These are phyloP conservation scores for Magallana nippona DNA, from an alignment of 2,888 invertebrate genomes.

Conservation along the genomic window DNA sequence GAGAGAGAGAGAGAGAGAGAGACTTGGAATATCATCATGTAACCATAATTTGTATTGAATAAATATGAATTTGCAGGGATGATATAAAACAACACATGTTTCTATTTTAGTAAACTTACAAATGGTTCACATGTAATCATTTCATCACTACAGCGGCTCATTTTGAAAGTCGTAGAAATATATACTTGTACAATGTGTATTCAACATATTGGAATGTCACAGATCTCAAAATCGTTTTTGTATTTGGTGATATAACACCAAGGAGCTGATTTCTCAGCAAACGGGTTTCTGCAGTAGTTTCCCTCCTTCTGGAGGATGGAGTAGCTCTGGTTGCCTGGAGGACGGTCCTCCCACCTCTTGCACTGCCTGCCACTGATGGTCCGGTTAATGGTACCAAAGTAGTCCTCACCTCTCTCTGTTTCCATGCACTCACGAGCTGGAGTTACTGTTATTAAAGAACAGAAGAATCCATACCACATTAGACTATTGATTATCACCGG, in stretches of 20 bases:
- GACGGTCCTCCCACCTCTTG: background rate
- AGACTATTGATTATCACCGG: too few species aligned
- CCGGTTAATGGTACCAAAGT: conserved; percentile 5
- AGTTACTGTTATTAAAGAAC: background rate
- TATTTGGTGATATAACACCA: background rate
- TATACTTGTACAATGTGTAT: too few species aligned
- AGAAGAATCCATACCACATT: background rate
- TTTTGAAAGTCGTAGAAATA: too few species aligned
- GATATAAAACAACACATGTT: too few species aligned
- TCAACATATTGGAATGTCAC: conserved; percentile 16
- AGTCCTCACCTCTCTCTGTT: conserved; percentile 5
- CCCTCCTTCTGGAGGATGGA: background rate
- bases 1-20: too few species aligned
- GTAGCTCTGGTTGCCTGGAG: background rate
- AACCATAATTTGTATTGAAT: too few species aligned
- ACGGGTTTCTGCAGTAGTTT: conserved; percentile 12
- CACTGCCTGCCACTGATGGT: background rate
- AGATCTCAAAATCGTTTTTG: background rate
- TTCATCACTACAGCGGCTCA: too few species aligned
- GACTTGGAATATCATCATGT: too few species aligned
- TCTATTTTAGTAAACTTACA: too few species aligned
- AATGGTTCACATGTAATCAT: too few species aligned
- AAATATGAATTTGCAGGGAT: too few species aligned
- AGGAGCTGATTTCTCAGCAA: background rate
- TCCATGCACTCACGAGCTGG: background rate